Percentiles rank a stretch among this genome's conserved stretches.
phyloP scores from a whole-genome alignment of 2,113 vertebrate genomes.

The Ranitomeya variabilis region DNA sequence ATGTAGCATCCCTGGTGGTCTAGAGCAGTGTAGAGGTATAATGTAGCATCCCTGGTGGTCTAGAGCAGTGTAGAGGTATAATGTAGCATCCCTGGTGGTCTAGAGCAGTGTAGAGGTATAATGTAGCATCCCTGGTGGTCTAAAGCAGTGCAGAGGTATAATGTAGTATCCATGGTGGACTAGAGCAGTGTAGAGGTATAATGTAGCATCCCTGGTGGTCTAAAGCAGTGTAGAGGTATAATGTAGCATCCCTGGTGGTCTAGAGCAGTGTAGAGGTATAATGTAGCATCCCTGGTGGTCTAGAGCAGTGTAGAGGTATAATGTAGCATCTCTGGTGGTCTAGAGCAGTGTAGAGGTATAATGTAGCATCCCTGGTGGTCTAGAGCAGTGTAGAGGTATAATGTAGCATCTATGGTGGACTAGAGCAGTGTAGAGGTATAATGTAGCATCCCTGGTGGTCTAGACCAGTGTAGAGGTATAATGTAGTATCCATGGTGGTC shows the following conservation, averaged over 20 bases:
- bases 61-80: no score
- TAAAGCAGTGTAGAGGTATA: neutral
- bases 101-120: no score
- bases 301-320: neutral
- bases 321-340: no score
- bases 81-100: no score
- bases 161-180: neutral
- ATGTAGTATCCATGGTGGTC: no score
- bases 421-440: neutral
- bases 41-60: no score
- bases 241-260: neutral
- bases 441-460: neutral
- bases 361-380: neutral
- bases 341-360: neutral
- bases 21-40: no score
- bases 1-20: no score
- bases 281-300: neutral
- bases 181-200: neutral
- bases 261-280: neutral
- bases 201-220: neutral
- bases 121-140: neutral
- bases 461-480: neutral
- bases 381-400: no score
- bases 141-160: neutral
- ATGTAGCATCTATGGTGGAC: neutral